Percentiles rank a stretch among this genome's conserved stretches.
Evolutionary conservation across 1,140 invertebrate species (phyloP).

Genomic region (Trichoplusia ni): DNA sequence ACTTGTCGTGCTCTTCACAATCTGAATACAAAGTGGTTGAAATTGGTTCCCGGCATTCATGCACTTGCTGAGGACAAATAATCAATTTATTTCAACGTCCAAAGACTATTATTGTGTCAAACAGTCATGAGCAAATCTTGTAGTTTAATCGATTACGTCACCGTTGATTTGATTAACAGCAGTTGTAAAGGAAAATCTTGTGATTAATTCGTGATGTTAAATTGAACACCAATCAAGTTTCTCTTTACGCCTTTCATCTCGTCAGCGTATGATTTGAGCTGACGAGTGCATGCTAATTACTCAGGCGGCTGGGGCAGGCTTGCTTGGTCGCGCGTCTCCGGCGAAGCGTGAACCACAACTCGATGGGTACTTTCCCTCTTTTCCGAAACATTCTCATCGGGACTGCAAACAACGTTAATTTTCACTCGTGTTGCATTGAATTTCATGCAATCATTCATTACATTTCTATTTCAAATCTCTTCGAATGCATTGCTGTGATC

Average conservation of each 20-base stretch:
- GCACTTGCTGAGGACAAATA: constrained; percentile 19
- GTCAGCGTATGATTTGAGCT: constrained; percentile 5
- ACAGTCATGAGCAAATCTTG: neutral
- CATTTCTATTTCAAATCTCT: constrained; percentile 1
- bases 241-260: constrained; percentile 14
- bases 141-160: constrained; percentile 2
- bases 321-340: constrained; percentile 30
- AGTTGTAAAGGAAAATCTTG: neutral
- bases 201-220: constrained; percentile 4
- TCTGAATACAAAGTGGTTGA: constrained; percentile 45
- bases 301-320: neutral
- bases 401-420: constrained; percentile 31
- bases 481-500: neutral
- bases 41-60: constrained; percentile 38
- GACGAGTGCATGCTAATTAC: constrained; percentile 24
- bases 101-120: constrained; percentile 1
- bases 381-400: constrained; percentile 45
- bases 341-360: constrained; percentile 39
- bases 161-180: neutral
- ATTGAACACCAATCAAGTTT: constrained; percentile 14
- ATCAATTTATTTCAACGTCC: constrained; percentile 25
- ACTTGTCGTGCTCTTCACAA: constrained; percentile 31
- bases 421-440: constrained; percentile 32
- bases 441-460: constrained; percentile 19
- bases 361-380: constrained; percentile 58